A percentile compares a stretch with the other conserved stretches of the same genome.
These are phyloP conservation scores for Adela reaumurella DNA, from an alignment of 2,888 invertebrate species.

Conservation along the genomic window DNA sequence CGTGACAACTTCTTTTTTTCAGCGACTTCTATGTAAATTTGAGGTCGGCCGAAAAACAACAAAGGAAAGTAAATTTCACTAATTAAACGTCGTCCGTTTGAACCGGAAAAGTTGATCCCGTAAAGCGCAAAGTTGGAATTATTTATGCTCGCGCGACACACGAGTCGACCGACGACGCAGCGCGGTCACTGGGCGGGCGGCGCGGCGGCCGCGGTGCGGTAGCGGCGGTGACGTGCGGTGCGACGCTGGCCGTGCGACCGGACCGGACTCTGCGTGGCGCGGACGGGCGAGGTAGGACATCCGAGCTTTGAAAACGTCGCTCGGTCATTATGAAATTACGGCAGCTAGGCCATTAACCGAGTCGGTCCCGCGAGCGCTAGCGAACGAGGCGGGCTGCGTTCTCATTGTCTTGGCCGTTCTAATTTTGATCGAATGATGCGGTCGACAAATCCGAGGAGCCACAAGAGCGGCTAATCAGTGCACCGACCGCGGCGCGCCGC, in stretches of 20 bases:
- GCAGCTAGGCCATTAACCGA: too few relatives aligned
- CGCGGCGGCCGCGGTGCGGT: too few relatives aligned
- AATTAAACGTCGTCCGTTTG: constrained; percentile 38
- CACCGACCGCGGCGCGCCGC: background rate
- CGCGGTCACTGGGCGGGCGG: too few relatives aligned
- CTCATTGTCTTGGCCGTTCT: background rate
- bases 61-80: constrained; percentile 21
- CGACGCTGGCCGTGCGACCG: too few relatives aligned
- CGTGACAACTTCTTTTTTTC: constrained; percentile 38
- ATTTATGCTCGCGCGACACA: background rate
- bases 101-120: constrained; percentile 24
- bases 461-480: constrained; percentile 1
- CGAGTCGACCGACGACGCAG: background rate
- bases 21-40: constrained; percentile 47
- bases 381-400: background rate
- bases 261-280: too few relatives aligned
- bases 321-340: too few relatives aligned
- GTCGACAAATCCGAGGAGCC: background rate
- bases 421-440: background rate
- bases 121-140: constrained; percentile 11
- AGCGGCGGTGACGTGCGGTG: too few relatives aligned
- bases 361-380: too few relatives aligned
- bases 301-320: too few relatives aligned
- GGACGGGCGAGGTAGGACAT: too few relatives aligned
- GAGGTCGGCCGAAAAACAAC: constrained; percentile 28